Evolutionary conservation across 2,797 vertebrate genomes (phyloP), one percentile per base, ranked within the genome.

Genomic region (Parotocinclus haroldoi): DNA sequence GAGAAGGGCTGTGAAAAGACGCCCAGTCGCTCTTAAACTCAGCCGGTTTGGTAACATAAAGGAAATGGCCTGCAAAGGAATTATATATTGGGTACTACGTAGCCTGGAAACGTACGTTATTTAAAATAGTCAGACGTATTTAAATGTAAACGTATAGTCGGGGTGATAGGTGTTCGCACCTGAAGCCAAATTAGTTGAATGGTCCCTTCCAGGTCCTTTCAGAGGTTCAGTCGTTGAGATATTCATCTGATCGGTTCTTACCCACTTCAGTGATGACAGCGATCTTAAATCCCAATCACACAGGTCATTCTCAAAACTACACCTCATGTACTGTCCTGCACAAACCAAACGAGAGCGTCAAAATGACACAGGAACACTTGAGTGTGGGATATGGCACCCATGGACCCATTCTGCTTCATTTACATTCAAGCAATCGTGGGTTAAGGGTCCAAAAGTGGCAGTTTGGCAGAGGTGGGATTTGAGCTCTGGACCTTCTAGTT

Each of bases 181-280:
- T 73, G 79, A 37, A 0, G 56, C 75, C 1, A 80, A 92, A 84
- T 93, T 96, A 1, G 0, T 83, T 75, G 90, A 94, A 80, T 98
- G 95, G 83, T 98, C 96, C 57, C 93, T 83, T 4, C 78, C 83
- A 0, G 95, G 92, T 63, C 89, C 91, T 71, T 71, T 75, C 42
- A 76, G 60, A 54, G 78, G 88, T 13, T 84, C 80, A 0, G 42
- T 6, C 7, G 17, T 9, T 4, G 85, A 80, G 53, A 90, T 79
- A 9, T 59, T 54, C 18, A 61, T 7, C 74, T 91, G 91, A 80
- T 11, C 83, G 3, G 79, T 86, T 69, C 81, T 58, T 5, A 19
- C 64, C 89, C 89, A 92, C 49, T 60, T 77, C 73, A 68, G 63
- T 4, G 0, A 0, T 4, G 79, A 85, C 0, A 82, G 0, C 8